Conservation (phyloP, 1,140 invertebrate genomes). For the Trachelipus rathkii region DNA sequence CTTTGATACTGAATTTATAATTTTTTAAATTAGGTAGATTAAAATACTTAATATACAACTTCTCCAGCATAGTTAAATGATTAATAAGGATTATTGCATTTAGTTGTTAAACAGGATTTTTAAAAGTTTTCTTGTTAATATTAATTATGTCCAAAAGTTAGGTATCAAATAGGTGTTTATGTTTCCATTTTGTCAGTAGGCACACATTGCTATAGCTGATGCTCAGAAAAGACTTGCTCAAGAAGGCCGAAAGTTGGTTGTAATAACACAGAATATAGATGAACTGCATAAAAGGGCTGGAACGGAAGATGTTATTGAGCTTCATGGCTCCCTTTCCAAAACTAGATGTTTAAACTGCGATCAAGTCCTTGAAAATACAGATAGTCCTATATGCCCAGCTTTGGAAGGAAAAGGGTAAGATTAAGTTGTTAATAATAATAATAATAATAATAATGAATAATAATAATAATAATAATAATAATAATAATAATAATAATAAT, state of each 20-base stretch:
- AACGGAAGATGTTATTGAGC: slow-evolving; percentile 71
- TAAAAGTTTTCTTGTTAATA: too few relatives aligned
- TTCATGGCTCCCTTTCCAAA: slow-evolving; percentile 83
- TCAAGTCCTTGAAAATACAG: slow-evolving; percentile 63
- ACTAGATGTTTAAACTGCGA: slow-evolving; percentile 76
- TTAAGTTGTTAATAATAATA: not conserved
- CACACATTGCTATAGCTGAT: slow-evolving; percentile 72
- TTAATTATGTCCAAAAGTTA: too few relatives aligned
- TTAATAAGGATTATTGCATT: too few relatives aligned
- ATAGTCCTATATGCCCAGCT: slow-evolving; percentile 76
- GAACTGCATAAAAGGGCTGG: slow-evolving; percentile 79
- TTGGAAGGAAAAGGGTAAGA: slow-evolving; percentile 59
- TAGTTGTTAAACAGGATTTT: too few relatives aligned
- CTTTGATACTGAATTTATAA: too few relatives aligned
- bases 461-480: too few relatives aligned
- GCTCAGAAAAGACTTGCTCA: slow-evolving; percentile 62
- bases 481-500: too few relatives aligned
- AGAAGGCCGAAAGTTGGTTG: slow-evolving; percentile 60
- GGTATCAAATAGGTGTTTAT: too few relatives aligned
- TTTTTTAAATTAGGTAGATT: too few relatives aligned
- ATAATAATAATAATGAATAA: too few relatives aligned
- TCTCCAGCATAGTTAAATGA: too few relatives aligned
- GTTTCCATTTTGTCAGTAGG: slow-evolving; percentile 54
- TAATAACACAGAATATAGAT: slow-evolving; percentile 93
- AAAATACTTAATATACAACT: too few relatives aligned